A percentile compares a stretch with the other conserved stretches of the same genome.
These are phyloP conservation scores for Chaetops frenatus DNA, from an alignment of 2,113 vertebrate genomes.

Conservation along the genomic window DNA sequence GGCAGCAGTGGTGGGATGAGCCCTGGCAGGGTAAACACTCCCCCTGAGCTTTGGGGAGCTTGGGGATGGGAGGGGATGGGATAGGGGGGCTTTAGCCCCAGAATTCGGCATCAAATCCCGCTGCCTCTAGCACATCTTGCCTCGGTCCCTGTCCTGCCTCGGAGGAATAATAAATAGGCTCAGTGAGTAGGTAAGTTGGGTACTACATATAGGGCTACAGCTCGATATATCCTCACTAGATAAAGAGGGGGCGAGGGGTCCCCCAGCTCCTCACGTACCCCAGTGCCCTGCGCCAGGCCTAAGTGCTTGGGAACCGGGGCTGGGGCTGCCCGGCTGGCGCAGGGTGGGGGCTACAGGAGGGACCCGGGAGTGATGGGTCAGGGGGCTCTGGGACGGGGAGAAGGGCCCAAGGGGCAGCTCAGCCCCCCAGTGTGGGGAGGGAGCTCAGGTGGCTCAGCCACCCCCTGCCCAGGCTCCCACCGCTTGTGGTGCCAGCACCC, in stretches of 20 bases:
- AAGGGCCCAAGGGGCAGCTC: not conserved
- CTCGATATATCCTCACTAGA: constrained; percentile 50
- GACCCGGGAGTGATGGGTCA: accelerated
- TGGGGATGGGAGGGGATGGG: not conserved
- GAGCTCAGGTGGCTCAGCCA: constrained; percentile 17
- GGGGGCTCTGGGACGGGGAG: not conserved
- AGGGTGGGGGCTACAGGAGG: not conserved
- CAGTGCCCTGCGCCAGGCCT: not conserved
- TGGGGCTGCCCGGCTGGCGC: not conserved
- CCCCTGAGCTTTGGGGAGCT: not conserved
- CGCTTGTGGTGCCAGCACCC: constrained; percentile 28
- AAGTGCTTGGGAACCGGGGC: not conserved
- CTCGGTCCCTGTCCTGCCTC: constrained; percentile 25
- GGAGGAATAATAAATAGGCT: constrained; percentile 63
- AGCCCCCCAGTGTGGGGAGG: not conserved
- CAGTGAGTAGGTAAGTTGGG: constrained; percentile 43
- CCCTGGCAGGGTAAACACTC: not conserved
- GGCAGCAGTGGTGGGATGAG: not conserved
- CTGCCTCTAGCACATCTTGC: not conserved
- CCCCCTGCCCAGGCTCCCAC: not conserved
- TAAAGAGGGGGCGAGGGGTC: not conserved
- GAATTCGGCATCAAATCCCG: not conserved
- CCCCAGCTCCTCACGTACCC: not conserved
- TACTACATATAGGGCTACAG: constrained; percentile 55
- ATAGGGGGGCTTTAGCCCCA: not conserved